These are phyloP conservation scores for Parapristionchus giblindavisi DNA, from an alignment of 2,888 invertebrate genomes.

Conservation along the genomic window DNA sequence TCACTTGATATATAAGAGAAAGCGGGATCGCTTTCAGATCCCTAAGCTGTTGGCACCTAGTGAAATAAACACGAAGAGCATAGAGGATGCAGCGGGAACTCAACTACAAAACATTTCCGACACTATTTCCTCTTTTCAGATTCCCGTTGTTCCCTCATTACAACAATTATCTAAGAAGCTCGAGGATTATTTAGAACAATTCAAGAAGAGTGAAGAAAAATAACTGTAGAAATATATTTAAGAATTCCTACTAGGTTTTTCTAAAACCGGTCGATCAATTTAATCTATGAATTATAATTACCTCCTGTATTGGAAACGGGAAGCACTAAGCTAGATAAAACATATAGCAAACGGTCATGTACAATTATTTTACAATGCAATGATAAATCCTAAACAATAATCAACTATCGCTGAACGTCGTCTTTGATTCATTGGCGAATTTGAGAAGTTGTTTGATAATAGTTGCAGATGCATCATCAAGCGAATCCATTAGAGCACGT, in stretches of 20 bases:
- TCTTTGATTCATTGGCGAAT: conserved; percentile 5
- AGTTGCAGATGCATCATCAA: conserved; percentile 1
- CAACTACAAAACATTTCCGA: neutral
- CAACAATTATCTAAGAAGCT: conserved; percentile 46
- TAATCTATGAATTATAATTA: neutral
- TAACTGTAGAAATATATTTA: neutral
- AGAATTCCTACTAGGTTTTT: neutral
- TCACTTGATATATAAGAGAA: too few species aligned
- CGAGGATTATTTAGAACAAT: conserved; percentile 52
- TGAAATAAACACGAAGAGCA: neutral
- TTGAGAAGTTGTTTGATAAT: conserved; percentile 21
- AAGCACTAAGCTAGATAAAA: neutral
- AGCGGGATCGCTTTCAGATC: conserved; percentile 30
- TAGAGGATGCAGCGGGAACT: conserved; percentile 14
- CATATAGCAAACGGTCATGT: neutral
- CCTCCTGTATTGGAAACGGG: too few species aligned
- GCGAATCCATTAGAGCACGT: conserved; percentile 27
- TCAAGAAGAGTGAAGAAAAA: conserved; percentile 43
- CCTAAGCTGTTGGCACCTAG: conserved; percentile 22
- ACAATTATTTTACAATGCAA: neutral
- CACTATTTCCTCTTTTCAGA: conserved; percentile 42
- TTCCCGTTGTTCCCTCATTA: conserved; percentile 51
- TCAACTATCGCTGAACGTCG: too few species aligned
- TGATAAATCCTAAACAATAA: neutral
- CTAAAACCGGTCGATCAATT: neutral